A percentile compares a stretch with the other conserved stretches of the same genome.
Evolutionary conservation across 2,888 invertebrate species (phyloP).

Genomic region (Zonitis immaculata): DNA sequence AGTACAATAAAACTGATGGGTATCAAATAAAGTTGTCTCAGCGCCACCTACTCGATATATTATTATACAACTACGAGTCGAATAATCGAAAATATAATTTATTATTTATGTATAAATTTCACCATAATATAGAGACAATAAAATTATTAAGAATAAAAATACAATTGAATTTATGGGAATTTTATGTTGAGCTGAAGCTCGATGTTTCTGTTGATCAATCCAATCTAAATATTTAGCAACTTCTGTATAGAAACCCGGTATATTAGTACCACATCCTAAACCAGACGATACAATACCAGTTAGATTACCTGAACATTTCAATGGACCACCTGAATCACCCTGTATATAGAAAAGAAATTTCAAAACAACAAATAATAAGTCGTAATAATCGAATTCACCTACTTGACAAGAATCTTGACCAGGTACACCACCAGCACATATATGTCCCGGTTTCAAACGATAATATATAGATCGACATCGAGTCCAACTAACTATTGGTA

Average conservation of each 20-base stretch:
- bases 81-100: too few species aligned
- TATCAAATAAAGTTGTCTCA: too few species aligned
- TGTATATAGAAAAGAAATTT: too few species aligned
- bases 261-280: slow-evolving; percentile 8
- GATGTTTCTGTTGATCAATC: not conserved
- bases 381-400: slow-evolving; percentile 6
- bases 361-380: not conserved
- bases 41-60: too few species aligned
- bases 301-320: slow-evolving; percentile 12
- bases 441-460: not conserved
- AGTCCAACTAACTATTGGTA: not conserved
- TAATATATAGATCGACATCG: not conserved
- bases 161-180: not conserved
- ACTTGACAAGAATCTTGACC: slow-evolving; percentile 14
- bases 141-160: not conserved
- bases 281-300: slow-evolving; percentile 21
- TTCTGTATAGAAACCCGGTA: slow-evolving; percentile 13
- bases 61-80: too few species aligned
- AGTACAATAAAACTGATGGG: too few species aligned
- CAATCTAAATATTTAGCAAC: slow-evolving; percentile 11
- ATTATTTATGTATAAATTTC: too few species aligned
- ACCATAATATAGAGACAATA: not conserved
- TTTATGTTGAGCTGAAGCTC: not conserved
- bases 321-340: slow-evolving; percentile 22
- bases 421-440: slow-evolving; percentile 8